Percentiles rank a stretch among this genome's conserved stretches.
Evolutionary conservation across 2,797 vertebrate genomes (phyloP).

Genomic region (Carcharodon carcharias): DNA sequence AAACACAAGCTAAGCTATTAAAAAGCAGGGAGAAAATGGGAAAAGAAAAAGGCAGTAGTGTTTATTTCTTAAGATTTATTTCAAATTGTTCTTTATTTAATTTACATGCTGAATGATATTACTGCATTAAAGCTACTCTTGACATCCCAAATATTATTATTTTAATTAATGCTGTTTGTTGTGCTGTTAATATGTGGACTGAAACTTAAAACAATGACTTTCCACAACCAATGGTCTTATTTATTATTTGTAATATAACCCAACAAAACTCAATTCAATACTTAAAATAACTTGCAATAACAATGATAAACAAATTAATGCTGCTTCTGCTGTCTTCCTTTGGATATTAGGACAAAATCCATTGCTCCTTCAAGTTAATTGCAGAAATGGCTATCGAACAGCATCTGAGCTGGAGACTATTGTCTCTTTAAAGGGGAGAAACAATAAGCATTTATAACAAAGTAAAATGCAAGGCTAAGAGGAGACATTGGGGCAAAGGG

Average conservation of each 20-base stretch:
- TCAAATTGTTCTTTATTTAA: neutral
- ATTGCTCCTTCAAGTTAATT: neutral
- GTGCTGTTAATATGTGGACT: neutral
- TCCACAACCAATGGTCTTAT: neutral
- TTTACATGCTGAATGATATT: neutral
- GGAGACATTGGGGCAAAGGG: neutral
- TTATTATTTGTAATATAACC: neutral
- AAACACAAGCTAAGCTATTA: neutral
- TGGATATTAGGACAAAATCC: neutral
- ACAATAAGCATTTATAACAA: neutral
- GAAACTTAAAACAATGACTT: neutral
- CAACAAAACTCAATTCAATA: neutral
- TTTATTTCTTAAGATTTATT: neutral
- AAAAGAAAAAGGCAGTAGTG: neutral
- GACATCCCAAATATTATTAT: neutral
- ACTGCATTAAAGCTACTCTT: neutral
- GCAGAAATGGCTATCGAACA: neutral
- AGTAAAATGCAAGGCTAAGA: too few relatives aligned
- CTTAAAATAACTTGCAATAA: neutral
- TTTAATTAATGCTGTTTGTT: neutral
- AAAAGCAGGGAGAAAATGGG: neutral
- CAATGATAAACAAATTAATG: neutral
- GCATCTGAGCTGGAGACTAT: neutral
- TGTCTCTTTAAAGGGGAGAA: neutral
- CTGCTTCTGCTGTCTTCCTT: neutral